Conservation (phyloP, 2,888 invertebrate genomes). For the Diadromus collaris region DNA sequence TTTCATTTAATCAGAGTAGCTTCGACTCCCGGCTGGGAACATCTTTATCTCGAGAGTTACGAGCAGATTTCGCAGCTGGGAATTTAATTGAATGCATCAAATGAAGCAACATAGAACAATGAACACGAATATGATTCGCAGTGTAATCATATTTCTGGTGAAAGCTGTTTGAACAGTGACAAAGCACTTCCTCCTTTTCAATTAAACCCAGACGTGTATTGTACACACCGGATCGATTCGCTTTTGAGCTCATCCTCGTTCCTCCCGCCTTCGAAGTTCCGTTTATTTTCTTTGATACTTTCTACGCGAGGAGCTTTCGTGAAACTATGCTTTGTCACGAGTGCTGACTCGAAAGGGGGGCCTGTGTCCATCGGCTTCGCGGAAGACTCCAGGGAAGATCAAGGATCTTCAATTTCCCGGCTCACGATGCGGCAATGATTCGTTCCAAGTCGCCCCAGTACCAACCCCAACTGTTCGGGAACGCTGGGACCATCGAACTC, state of each 20-base stretch:
- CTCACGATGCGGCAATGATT: slow-evolving; percentile 18
- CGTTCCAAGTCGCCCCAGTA: slow-evolving; percentile 6
- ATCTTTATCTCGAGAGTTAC: background rate
- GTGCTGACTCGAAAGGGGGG: slow-evolving; percentile 1
- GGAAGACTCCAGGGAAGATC: slow-evolving; percentile 2
- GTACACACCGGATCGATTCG: background rate
- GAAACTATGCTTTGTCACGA: slow-evolving; percentile 19
- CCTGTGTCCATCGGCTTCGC: slow-evolving; percentile 2
- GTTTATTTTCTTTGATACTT: slow-evolving; percentile 11
- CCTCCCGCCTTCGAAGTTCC: background rate
- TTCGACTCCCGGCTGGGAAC: slow-evolving; percentile 4
- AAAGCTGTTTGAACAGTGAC: background rate
- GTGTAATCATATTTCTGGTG: background rate
- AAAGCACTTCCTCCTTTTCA: background rate
- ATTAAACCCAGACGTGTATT: background rate
- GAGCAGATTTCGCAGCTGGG: background rate
- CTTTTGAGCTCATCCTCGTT: background rate
- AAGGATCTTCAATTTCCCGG: slow-evolving; percentile 25
- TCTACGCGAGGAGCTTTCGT: slow-evolving; percentile 5
- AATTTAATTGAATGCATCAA: slow-evolving; percentile 4
- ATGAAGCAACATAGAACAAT: slow-evolving; percentile 3
- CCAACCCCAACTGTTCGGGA: background rate
- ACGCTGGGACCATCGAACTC: slow-evolving; percentile 6
- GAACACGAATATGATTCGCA: background rate
- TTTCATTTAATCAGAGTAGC: slow-evolving; percentile 27